Percentiles rank a stretch among this genome's conserved stretches.
Conservation (phyloP, 1,140 invertebrate species). For the Bombus ignitus region DNA sequence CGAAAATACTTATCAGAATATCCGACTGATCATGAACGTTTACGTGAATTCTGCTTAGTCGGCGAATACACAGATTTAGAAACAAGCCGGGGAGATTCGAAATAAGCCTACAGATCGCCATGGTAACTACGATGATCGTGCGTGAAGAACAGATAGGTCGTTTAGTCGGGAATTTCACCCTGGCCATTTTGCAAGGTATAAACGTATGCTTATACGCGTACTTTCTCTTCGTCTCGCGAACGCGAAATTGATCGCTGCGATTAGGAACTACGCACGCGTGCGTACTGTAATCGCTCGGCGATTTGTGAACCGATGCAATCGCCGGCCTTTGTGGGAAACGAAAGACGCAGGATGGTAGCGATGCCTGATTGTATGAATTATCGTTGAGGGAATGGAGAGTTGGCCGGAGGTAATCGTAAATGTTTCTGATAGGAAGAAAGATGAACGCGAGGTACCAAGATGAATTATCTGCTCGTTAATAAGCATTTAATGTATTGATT, state of each 20-base stretch:
- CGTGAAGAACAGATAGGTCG: neutral
- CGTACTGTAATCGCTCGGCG: neutral
- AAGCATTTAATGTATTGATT: neutral
- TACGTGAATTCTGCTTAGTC: neutral
- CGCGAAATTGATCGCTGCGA: conserved; percentile 17
- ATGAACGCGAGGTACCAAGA: neutral
- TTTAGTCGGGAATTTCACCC: neutral
- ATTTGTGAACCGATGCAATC: neutral
- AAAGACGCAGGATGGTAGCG: neutral
- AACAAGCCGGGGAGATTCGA: conserved; percentile 16
- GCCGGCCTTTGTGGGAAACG: neutral
- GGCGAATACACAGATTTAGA: neutral
- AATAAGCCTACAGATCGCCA: neutral
- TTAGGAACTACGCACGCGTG: neutral
- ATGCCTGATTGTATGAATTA: neutral
- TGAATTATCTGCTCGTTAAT: neutral
- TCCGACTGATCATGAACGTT: neutral
- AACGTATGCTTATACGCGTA: neutral
- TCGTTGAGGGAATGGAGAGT: neutral
- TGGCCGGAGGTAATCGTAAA: neutral
- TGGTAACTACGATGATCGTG: neutral
- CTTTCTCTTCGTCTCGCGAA: neutral
- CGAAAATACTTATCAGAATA: neutral
- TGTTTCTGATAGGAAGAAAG: neutral
- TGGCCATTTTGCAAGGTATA: neutral